Evolutionary conservation across 2,888 invertebrate genomes (phyloP), one percentile per base, ranked within the genome.

Genomic region (Bedellia somnulentella): DNA sequence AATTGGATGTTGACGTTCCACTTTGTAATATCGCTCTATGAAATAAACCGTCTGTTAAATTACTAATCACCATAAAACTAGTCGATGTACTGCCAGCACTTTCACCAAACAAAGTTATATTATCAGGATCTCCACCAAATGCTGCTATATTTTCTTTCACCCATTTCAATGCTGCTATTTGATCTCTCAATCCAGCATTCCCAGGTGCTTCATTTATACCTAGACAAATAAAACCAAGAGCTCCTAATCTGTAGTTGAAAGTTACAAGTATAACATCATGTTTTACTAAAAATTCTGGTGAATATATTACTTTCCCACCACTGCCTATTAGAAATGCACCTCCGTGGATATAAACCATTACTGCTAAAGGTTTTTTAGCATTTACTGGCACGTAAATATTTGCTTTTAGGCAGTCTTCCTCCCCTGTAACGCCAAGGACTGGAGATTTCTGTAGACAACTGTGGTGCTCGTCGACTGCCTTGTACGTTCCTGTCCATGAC

Each of bases 301-400:
- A 64, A 23, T 63, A 66, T 1, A 71, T 2, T 2, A 62, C 26
- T 39, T 67, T 67, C 6, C 68, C 62, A 5, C 68, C 73, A 39
- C 56, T 64, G 2, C 73, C 71, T 0, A 66, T 31, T 1, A 54
- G 25, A 35, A 71, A 75, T 9, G 66, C 70, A 31, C 73, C 73
- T 16, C 73, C 73, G 16, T 75, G 71, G 14, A 73, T 54, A 28
- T 40, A 75, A 1, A 73, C 62, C 71, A 75, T 71, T 1, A 71
- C 73, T 12, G 73, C 57, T 2, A 66, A 34, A 4, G 54, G 57
- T 38, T 34, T 42, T 15, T 38, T 32, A 2, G 47, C 40, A 12
- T 40, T 35, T 1, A 47, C 23, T 31, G 75, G 75, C 3, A 61
- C 59, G 27, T 66, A 70, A 0, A 75, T 52, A 33, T 73, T 75